Conservation (phyloP, 2,888 invertebrate species). For the Ethmia dodecea region DNA sequence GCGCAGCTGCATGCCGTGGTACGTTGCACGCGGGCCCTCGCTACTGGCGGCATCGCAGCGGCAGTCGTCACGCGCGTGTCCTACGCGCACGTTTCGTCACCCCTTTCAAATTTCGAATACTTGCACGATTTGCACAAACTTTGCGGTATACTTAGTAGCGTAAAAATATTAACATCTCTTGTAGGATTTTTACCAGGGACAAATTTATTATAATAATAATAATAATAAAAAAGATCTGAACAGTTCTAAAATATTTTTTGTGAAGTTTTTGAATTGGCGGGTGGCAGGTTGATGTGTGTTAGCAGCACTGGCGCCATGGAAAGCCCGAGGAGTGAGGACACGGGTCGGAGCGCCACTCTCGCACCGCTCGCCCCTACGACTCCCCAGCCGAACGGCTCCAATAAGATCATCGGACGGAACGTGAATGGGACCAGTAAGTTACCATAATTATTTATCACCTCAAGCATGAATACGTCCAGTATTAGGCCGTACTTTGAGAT, state of each 20-base stretch:
- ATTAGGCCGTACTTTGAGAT: too few relatives aligned
- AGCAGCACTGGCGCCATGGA: constrained; percentile 69
- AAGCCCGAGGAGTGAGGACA: constrained; percentile 69
- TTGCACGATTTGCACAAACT: not conserved
- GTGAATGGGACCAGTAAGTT: constrained; percentile 82
- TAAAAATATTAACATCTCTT: too few relatives aligned
- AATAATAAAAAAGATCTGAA: too few relatives aligned
- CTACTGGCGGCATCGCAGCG: constrained; percentile 2
- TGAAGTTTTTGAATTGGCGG: constrained; percentile 63
- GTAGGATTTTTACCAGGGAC: too few relatives aligned
- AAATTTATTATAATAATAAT: too few relatives aligned
- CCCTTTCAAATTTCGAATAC: too few relatives aligned
- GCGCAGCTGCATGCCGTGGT: constrained; percentile 33
- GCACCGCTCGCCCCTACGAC: constrained; percentile 63
- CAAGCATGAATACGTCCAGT: too few relatives aligned
- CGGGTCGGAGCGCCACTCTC: constrained; percentile 57
- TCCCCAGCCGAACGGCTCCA: constrained; percentile 70
- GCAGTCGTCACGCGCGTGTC: not conserved
- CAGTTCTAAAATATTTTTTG: constrained; percentile 30
- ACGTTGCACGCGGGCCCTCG: constrained; percentile 34
- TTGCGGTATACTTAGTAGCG: too few relatives aligned
- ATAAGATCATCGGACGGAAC: constrained; percentile 81
- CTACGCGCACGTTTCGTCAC: not conserved
- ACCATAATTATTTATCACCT: too few relatives aligned
- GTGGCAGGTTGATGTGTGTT: constrained; percentile 63